These are phyloP conservation scores for Ochotona curzoniae DNA, from an alignment of 2,113 vertebrate genomes.

Conservation along the genomic window DNA sequence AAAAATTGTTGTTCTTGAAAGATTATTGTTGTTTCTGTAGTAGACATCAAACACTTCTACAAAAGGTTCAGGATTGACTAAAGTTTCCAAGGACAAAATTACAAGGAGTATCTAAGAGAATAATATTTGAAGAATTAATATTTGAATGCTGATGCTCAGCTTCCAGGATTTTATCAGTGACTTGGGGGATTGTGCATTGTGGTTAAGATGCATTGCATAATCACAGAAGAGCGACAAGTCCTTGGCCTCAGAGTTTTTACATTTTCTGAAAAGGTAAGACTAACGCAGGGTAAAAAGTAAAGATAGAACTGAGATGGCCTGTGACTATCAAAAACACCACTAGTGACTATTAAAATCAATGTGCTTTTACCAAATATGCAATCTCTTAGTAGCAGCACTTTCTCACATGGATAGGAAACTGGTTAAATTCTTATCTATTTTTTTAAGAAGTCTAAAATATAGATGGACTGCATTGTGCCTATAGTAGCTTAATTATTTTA, in stretches of 20 bases:
- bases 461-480: not conserved
- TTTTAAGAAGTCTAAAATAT: not conserved
- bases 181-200: too few species aligned
- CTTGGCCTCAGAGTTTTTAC: not conserved
- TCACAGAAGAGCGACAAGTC: rapidly evolving
- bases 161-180: not conserved
- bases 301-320: not conserved
- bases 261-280: not conserved
- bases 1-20: not conserved
- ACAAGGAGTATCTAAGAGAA: too few species aligned
- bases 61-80: not conserved
- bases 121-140: not conserved
- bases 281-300: not conserved
- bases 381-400: not conserved
- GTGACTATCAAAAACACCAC: not conserved
- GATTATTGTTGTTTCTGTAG: not conserved
- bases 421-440: not conserved
- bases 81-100: not conserved
- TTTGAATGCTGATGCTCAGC: not conserved
- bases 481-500: not conserved
- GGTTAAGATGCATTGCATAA: not conserved
- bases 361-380: not conserved
- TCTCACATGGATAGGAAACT: not conserved
- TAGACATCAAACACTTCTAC: not conserved
- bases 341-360: not conserved